These are phyloP conservation scores for Ptychobarbus kaznakovi DNA, from an alignment of 2,797 vertebrate species.

Conservation along the genomic window DNA sequence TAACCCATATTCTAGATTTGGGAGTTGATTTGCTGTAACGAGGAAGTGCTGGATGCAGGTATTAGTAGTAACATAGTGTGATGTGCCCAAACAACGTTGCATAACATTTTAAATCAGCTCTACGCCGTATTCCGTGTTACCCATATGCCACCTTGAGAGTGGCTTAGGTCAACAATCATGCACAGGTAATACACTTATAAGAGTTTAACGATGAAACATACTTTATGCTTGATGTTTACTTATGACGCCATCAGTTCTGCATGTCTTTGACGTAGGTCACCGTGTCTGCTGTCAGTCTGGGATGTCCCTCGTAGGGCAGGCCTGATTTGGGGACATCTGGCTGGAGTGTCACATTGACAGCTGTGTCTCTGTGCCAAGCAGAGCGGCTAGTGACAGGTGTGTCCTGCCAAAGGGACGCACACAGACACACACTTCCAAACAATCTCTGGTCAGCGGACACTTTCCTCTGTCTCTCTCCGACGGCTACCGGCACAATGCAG, in stretches of 20 bases:
- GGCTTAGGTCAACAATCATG: conserved; percentile 19
- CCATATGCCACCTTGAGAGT: not conserved
- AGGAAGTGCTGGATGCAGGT: conserved; percentile 2
- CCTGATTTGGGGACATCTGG: conserved; percentile 42
- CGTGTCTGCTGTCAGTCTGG: not conserved
- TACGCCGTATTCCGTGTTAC: not conserved
- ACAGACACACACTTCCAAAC: not conserved
- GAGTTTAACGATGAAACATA: conserved; percentile 32
- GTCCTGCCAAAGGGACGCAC: conserved; percentile 5
- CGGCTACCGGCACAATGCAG: conserved; percentile 60
- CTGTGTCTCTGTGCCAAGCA: conserved; percentile 17
- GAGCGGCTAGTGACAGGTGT: conserved; percentile 9
- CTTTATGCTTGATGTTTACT: conserved; percentile 10
- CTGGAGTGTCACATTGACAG: conserved; percentile 33
- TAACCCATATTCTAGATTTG: conserved; percentile 37
- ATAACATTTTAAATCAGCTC: conserved; percentile 43
- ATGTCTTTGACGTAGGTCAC: conserved; percentile 14
- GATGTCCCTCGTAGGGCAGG: not conserved
- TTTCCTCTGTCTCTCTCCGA: conserved; percentile 4
- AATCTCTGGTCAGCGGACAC: not conserved
- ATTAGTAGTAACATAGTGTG: not conserved
- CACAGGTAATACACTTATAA: conserved; percentile 8
- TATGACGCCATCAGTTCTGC: conserved; percentile 3
- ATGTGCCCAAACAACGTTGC: conserved; percentile 37
- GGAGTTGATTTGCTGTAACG: conserved; percentile 1